Evolutionary conservation across 2,888 invertebrate genomes (phyloP).

Genomic region (Tanytarsus gracilentus): DNA sequence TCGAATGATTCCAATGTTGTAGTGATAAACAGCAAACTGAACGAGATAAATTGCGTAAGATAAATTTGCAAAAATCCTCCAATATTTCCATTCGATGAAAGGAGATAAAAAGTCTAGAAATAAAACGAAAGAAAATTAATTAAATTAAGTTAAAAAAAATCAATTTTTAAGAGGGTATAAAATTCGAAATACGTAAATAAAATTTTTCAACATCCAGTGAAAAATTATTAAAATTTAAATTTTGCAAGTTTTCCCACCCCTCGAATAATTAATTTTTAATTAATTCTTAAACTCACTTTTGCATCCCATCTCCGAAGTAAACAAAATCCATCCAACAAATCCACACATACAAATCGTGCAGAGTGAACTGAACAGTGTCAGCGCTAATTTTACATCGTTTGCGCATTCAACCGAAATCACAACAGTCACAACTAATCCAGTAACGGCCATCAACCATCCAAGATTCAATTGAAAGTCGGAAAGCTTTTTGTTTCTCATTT

Average conservation of each 20-base stretch:
- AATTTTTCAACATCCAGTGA: constrained; percentile 5
- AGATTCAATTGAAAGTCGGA: constrained; percentile 44
- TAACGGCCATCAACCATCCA: constrained; percentile 49
- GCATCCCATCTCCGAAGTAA: constrained; percentile 54
- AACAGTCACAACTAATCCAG: constrained; percentile 48
- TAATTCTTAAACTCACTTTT: constrained; percentile 43
- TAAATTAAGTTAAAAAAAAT: too few relatives aligned
- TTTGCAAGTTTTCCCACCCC: too few relatives aligned
- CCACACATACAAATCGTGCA: constrained; percentile 61
- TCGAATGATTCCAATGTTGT: constrained; percentile 54
- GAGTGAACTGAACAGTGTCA: constrained; percentile 59
- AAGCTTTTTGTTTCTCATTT: constrained; percentile 43
- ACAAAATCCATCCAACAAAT: constrained; percentile 57
- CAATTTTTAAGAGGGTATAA: constrained; percentile 26
- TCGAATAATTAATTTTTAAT: too few relatives aligned
- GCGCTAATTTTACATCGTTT: constrained; percentile 52
- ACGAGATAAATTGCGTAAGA: constrained; percentile 61
- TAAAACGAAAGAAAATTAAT: too few relatives aligned
- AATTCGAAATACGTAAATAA: neutral
- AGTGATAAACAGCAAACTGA: constrained; percentile 63
- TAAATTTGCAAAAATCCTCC: constrained; percentile 56
- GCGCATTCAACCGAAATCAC: constrained; percentile 57
- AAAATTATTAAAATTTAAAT: too few relatives aligned
- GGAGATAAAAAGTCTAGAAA: constrained; percentile 47
- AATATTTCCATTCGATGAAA: constrained; percentile 51